Evolutionary conservation across 2,113 vertebrate genomes (phyloP).

Genomic region (Eublepharis macularius): DNA sequence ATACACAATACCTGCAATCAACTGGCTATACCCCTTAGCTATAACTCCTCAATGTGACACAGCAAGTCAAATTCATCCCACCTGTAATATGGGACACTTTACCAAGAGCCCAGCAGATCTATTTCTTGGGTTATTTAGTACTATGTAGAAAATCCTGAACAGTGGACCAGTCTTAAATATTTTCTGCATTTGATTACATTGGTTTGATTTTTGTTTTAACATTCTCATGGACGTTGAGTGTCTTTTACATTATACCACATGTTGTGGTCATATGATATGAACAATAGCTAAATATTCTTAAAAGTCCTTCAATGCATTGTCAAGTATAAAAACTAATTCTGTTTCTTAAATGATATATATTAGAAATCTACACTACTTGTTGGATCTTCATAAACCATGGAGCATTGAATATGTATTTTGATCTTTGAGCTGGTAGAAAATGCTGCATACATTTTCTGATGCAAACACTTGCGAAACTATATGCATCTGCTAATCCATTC

Average conservation of each 20-base stretch:
- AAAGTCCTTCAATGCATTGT: background rate
- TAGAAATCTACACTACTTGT: background rate
- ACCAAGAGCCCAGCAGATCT: background rate
- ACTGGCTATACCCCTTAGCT: no score
- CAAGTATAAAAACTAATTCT: background rate
- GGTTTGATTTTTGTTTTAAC: background rate
- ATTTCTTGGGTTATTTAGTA: background rate
- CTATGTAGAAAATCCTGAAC: background rate
- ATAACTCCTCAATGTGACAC: no score
- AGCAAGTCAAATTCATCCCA: background rate
- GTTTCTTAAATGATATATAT: no score
- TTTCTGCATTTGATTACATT: background rate
- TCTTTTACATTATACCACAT: background rate
- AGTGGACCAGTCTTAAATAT: background rate
- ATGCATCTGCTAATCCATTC: conserved; percentile 38
- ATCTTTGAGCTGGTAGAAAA: background rate
- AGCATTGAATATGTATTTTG: background rate
- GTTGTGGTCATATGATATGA: background rate
- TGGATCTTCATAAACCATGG: background rate
- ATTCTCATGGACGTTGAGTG: background rate
- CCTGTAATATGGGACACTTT: background rate
- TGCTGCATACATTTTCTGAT: background rate
- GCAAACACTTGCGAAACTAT: conserved; percentile 18
- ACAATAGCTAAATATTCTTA: background rate
- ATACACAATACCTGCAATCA: no score